Evolutionary conservation across 2,888 invertebrate genomes (phyloP).

Genomic region (Diaprepes abbreviatus): DNA sequence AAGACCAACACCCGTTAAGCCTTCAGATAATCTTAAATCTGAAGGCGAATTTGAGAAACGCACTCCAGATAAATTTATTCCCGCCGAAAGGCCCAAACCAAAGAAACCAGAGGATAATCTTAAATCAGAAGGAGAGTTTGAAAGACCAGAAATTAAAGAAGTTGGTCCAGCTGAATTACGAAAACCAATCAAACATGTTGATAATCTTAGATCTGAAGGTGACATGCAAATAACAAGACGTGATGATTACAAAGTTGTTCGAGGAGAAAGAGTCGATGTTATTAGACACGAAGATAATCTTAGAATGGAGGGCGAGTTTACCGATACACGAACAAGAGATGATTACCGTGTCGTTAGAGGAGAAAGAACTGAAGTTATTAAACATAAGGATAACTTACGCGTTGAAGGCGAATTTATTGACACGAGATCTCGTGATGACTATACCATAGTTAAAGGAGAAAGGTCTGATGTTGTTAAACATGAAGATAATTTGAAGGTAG

Average conservation of each 20-base stretch:
- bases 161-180: conserved; percentile 73
- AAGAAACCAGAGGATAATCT: conserved; percentile 71
- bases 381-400: conserved; percentile 70
- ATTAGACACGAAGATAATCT: conserved; percentile 71
- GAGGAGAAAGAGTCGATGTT: conserved; percentile 71
- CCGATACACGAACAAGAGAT: conserved; percentile 60
- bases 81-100: conserved; percentile 71
- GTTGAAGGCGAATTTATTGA: conserved; percentile 71
- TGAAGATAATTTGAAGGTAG: conserved; percentile 76
- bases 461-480: conserved; percentile 73
- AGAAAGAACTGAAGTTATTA: conserved; percentile 70
- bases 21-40: conserved; percentile 73
- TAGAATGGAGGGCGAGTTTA: conserved; percentile 70
- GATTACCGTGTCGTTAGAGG: conserved; percentile 65
- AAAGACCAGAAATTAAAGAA: conserved; percentile 65
- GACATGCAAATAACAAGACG: conserved; percentile 53
- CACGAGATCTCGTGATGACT: conserved; percentile 68
- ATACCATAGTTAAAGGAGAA: conserved; percentile 73
- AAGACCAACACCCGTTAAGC: conserved; percentile 70
- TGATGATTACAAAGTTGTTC: conserved; percentile 61
- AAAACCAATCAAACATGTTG: conserved; percentile 68
- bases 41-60: conserved; percentile 73
- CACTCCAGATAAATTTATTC: conserved; percentile 64
- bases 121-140: conserved; percentile 71
- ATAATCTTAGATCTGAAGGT: conserved; percentile 72